A percentile compares a stretch with the other conserved stretches of the same genome.
Conservation (phyloP, 1,140 invertebrate species). For the Pachypeltis micranthus region DNA sequence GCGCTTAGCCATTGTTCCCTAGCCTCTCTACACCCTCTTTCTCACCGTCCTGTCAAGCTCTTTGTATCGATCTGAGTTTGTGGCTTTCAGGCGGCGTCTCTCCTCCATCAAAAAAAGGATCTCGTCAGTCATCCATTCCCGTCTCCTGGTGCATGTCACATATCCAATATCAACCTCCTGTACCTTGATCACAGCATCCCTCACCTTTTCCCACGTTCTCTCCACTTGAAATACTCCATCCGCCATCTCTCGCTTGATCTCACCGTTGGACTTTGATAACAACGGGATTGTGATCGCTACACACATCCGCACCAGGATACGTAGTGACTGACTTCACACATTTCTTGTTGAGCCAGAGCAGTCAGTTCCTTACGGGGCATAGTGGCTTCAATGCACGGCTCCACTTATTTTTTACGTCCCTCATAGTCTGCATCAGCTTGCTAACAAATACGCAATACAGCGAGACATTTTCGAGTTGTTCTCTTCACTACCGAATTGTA, state of each 20-base stretch:
- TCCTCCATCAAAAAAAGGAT: conserved; percentile 11
- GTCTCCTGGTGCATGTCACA: neutral
- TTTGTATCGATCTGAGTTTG: conserved; percentile 15
- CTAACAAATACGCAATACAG: no score
- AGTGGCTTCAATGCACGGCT: no score
- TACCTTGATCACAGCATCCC: neutral
- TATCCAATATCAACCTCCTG: neutral
- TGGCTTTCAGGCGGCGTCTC: conserved; percentile 16
- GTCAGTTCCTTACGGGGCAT: no score
- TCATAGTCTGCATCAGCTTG: no score
- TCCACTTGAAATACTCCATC: neutral
- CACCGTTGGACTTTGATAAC: neutral
- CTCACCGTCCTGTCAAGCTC: conserved; percentile 17
- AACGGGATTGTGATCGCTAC: neutral
- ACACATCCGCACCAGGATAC: neutral
- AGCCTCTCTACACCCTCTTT: conserved; percentile 18
- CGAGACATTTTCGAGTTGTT: no score
- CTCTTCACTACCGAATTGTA: no score
- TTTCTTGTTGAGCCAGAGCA: no score
- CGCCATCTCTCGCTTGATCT: neutral
- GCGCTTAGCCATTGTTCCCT: conserved; percentile 21
- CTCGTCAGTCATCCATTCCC: conserved; percentile 13
- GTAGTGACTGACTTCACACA: neutral
- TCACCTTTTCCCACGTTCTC: neutral
- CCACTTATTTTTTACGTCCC: no score